Conservation (phyloP, 2,888 invertebrate species). For the Incurvaria masculella region DNA sequence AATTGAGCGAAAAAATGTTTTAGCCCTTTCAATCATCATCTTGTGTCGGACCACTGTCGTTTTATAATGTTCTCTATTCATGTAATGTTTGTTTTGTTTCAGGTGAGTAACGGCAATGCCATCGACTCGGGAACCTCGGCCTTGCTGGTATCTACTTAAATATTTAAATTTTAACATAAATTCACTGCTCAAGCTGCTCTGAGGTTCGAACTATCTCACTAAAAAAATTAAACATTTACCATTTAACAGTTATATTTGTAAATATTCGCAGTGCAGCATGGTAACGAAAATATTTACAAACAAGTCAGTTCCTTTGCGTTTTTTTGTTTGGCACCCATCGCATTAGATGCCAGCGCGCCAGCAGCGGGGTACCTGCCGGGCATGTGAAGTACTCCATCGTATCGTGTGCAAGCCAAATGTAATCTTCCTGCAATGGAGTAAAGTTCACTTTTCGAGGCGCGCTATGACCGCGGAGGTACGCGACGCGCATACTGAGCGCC, state of each 20-base stretch:
- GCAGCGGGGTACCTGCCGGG: background rate
- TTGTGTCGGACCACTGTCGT: no score
- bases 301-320: no score
- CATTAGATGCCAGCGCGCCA: background rate
- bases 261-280: no score
- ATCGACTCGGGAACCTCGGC: constrained; percentile 54
- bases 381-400: background rate
- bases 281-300: no score
- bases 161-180: background rate
- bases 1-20: no score
- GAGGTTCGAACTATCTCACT: no score
- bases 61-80: background rate
- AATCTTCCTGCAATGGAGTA: background rate
- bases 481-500: background rate
- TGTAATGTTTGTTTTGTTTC: constrained; percentile 28
- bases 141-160: constrained; percentile 44
- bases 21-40: no score
- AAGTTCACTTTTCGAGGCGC: background rate
- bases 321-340: background rate
- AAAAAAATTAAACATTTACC: no score
- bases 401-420: background rate
- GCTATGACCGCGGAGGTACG: background rate
- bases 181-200: no score
- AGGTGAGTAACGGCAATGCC: constrained; percentile 59
- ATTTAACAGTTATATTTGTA: no score